Evolutionary conservation across 2,113 vertebrate genomes (phyloP).

Genomic region (Azemiops feae): DNA sequence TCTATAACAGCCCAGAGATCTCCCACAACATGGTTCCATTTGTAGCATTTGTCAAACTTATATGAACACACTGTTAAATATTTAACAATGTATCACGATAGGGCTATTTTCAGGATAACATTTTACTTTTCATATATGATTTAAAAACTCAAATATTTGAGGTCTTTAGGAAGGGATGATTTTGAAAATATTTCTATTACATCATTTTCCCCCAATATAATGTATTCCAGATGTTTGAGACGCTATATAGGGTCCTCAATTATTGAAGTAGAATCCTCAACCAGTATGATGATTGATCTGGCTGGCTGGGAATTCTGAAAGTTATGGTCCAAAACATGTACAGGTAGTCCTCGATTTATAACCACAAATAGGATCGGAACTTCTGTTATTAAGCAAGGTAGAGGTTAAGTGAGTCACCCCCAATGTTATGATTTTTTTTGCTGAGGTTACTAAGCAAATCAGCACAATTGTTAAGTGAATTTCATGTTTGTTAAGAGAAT

Average conservation of each 20-base stretch:
- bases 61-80: conserved; percentile 22
- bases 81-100: conserved; percentile 38
- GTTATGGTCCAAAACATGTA: background rate
- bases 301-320: background rate
- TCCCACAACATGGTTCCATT: background rate
- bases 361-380: background rate
- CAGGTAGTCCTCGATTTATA: background rate
- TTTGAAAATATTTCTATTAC: background rate
- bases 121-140: background rate
- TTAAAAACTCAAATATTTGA: background rate
- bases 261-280: too few relatives aligned
- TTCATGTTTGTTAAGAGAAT: background rate
- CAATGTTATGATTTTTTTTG: background rate
- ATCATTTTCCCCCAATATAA: background rate
- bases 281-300: too few relatives aligned
- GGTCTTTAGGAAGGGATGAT: background rate
- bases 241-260: too few relatives aligned
- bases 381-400: background rate
- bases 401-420: background rate
- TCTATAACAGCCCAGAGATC: conserved; percentile 15
- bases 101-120: too few relatives aligned
- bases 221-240: too few relatives aligned
- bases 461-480: background rate
- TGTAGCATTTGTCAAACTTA: too few relatives aligned
- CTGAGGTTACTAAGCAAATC: background rate